These are phyloP conservation scores for Hyperopisus bebe DNA, from an alignment of 2,113 vertebrate species.

Conservation along the genomic window DNA sequence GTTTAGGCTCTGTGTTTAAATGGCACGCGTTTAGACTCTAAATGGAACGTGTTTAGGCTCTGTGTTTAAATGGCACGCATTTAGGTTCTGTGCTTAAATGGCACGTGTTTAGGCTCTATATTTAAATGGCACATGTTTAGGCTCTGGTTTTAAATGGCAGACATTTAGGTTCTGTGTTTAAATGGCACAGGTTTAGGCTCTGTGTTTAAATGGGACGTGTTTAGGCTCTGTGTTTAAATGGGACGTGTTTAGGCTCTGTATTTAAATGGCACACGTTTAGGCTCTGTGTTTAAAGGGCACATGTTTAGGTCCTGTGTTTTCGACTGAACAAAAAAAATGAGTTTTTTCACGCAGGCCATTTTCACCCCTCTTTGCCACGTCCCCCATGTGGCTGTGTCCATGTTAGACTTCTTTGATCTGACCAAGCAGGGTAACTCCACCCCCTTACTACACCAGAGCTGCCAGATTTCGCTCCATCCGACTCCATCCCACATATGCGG, in stretches of 20 bases:
- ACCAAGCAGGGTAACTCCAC: not conserved
- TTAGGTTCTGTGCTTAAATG: not conserved
- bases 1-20: not conserved
- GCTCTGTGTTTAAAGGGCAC: not conserved
- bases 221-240: no score
- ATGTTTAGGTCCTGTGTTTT: not conserved
- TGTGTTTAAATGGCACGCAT: not conserved
- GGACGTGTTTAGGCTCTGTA: not conserved
- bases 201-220: no score
- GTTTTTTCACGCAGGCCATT: not conserved
- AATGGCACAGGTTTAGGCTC: no score
- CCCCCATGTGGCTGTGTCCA: not conserved
- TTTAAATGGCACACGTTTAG: not conserved
- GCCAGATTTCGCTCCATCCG: not conserved
- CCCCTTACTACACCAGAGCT: not conserved
- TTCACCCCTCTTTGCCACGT: not conserved
- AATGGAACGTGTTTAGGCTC: not conserved
- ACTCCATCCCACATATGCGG: not conserved
- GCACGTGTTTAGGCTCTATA: not conserved
- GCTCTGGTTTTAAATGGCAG: not conserved
- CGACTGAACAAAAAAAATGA: not conserved
- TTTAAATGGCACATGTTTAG: not conserved
- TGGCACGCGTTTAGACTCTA: not conserved
- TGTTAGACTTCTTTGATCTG: not conserved
- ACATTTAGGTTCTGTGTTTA: no score